Percentiles rank a stretch among this genome's conserved stretches.
These are phyloP conservation scores for Aporophyla lueneburgensis DNA, from an alignment of 2,888 invertebrate species.

Conservation along the genomic window DNA sequence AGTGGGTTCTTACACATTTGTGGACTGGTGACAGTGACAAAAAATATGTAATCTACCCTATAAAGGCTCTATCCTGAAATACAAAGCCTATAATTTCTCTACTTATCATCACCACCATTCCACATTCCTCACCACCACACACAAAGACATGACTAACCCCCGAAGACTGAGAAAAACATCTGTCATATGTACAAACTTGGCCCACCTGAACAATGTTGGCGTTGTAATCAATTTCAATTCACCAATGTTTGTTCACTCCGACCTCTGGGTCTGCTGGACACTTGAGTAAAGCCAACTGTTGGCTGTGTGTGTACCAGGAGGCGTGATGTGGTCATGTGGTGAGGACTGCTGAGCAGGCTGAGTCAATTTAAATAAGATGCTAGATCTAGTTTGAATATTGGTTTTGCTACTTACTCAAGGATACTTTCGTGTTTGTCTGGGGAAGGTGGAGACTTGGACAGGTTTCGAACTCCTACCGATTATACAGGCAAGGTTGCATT, in stretches of 20 bases:
- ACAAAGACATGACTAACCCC: conserved; percentile 53
- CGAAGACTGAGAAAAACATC: conserved; percentile 41
- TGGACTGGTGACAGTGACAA: not conserved
- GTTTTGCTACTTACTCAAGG: not conserved
- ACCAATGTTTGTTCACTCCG: conserved; percentile 53
- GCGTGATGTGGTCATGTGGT: conserved; percentile 13
- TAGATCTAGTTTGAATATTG: not conserved
- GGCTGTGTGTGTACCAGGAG: conserved; percentile 14
- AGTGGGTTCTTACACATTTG: not conserved
- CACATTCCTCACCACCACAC: conserved; percentile 25
- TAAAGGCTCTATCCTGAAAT: not conserved
- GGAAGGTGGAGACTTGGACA: no score
- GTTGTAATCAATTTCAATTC: conserved; percentile 67
- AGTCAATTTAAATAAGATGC: not conserved
- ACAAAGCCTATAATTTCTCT: not conserved
- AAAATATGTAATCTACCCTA: no score
- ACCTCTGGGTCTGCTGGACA: conserved; percentile 50
- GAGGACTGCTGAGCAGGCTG: not conserved
- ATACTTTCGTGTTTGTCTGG: not conserved
- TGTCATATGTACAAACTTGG: conserved; percentile 48
- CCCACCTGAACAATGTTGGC: conserved; percentile 57
- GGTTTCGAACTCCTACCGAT: not conserved
- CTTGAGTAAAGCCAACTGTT: conserved; percentile 56
- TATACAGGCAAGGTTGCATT: not conserved
- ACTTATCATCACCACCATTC: not conserved